Evolutionary conservation across 1,140 invertebrate species (phyloP).

Genomic region (Solenopsis invicta): DNA sequence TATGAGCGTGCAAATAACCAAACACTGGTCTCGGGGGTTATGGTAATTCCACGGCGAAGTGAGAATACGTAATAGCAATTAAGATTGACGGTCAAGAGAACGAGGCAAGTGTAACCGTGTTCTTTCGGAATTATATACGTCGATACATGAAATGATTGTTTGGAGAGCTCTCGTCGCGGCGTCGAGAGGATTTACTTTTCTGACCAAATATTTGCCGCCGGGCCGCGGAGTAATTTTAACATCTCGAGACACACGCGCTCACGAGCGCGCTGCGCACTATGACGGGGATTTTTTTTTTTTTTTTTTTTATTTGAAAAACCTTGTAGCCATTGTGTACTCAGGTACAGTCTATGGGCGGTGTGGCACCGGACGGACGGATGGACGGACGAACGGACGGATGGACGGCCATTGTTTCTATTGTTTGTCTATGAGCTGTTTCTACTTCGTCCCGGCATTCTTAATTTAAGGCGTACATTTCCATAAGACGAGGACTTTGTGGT

Average conservation of each 20-base stretch:
- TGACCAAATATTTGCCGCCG: slow-evolving; percentile 74
- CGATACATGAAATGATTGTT: slow-evolving; percentile 74
- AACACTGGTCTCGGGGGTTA: slow-evolving; percentile 4
- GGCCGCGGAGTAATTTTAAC: slow-evolving; percentile 73
- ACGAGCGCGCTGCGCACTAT: slow-evolving; percentile 31
- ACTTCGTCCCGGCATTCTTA: slow-evolving; percentile 62
- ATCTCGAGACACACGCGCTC: slow-evolving; percentile 70
- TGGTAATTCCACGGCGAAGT: slow-evolving; percentile 39
- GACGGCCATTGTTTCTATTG: slow-evolving; percentile 75
- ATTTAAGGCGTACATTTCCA: slow-evolving; percentile 73
- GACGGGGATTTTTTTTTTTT: slow-evolving; percentile 60
- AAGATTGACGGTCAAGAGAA: slow-evolving; percentile 19
- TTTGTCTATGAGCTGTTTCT: slow-evolving; percentile 70
- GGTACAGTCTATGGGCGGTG: slow-evolving; percentile 59
- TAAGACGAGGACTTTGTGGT: slow-evolving; percentile 63
- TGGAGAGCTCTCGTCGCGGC: slow-evolving; percentile 71
- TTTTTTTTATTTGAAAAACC: slow-evolving; percentile 68
- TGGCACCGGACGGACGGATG: slow-evolving; percentile 49
- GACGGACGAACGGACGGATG: not conserved
- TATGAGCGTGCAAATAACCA: slow-evolving; percentile 44
- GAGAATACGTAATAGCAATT: slow-evolving; percentile 52
- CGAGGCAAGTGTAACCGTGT: slow-evolving; percentile 47
- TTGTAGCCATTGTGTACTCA: slow-evolving; percentile 75
- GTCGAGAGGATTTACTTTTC: slow-evolving; percentile 73
- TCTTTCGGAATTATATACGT: slow-evolving; percentile 20